phyloP scores from a whole-genome alignment of 2,113 vertebrate genomes.

The Amphiprion ocellaris region DNA sequence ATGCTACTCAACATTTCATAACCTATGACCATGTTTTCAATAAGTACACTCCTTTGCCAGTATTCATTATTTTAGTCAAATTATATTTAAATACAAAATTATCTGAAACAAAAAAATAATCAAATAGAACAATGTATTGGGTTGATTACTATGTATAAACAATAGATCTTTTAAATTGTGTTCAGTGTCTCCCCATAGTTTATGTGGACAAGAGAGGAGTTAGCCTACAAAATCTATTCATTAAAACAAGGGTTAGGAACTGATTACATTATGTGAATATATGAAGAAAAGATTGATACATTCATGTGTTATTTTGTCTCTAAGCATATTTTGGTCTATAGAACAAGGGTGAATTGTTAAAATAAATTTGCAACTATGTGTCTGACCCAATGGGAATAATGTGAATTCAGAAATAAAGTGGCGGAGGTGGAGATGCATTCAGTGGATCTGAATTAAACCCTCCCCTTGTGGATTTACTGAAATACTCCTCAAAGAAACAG shows the following conservation, averaged over 20 bases:
- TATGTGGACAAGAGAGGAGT: neutral
- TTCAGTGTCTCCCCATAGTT: neutral
- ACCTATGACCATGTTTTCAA: neutral
- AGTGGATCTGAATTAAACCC: slow-evolving; percentile 64
- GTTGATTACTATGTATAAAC: too few species aligned
- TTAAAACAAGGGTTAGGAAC: slow-evolving; percentile 16
- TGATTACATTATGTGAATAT: slow-evolving; percentile 35
- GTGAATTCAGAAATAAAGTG: slow-evolving; percentile 69
- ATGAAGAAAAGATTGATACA: slow-evolving; percentile 22
- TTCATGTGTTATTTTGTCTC: slow-evolving; percentile 42
- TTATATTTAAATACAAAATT: too few species aligned
- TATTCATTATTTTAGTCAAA: too few species aligned
- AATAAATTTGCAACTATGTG: slow-evolving; percentile 54
- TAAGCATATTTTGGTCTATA: slow-evolving; percentile 29
- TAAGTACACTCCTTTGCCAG: neutral
- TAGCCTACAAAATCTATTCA: slow-evolving; percentile 22
- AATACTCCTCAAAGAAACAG: slow-evolving; percentile 77
- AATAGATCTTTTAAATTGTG: too few species aligned
- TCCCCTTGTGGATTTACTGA: slow-evolving; percentile 76
- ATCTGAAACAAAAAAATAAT: too few species aligned
- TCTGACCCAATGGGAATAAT: slow-evolving; percentile 52
- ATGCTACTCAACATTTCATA: neutral
- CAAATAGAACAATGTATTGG: too few species aligned
- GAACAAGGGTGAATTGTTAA: slow-evolving; percentile 41
- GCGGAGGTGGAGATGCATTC: slow-evolving; percentile 64